Conservation (phyloP, 2,113 vertebrate species). For the Esox niger region DNA sequence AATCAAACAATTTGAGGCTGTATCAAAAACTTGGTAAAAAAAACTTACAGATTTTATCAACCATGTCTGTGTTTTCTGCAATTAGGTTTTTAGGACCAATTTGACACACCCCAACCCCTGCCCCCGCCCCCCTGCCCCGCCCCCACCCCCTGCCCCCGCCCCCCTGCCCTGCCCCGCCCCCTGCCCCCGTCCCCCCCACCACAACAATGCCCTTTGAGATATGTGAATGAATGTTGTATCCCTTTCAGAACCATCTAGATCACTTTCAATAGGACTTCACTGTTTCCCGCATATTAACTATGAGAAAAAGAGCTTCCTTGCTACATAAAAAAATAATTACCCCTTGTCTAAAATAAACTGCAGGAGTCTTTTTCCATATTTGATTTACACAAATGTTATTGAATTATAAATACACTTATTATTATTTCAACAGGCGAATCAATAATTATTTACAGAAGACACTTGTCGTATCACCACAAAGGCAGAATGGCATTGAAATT, state of each 20-base stretch:
- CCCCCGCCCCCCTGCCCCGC: neutral
- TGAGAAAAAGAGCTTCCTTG: constrained; percentile 48
- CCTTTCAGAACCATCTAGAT: constrained; percentile 7
- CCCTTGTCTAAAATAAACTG: constrained; percentile 65
- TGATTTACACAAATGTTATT: constrained; percentile 21
- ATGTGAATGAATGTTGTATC: constrained; percentile 40
- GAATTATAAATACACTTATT: constrained; percentile 34
- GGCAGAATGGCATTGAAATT: constrained; percentile 32
- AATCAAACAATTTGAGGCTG: constrained; percentile 87
- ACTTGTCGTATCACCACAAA: constrained; percentile 34
- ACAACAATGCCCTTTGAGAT: constrained; percentile 3
- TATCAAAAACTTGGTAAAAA: constrained; percentile 88
- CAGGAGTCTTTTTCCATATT: constrained; percentile 27
- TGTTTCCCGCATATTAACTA: constrained; percentile 21
- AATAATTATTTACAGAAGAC: constrained; percentile 46
- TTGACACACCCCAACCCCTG: neutral
- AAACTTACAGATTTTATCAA: constrained; percentile 76
- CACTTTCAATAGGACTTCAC: constrained; percentile 45
- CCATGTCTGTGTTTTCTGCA: constrained; percentile 20
- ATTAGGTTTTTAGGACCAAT: constrained; percentile 39
- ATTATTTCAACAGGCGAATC: constrained; percentile 38
- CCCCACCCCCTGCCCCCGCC: neutral
- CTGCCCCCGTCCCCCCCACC: neutral
- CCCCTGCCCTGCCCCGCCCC: neutral
- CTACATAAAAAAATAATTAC: constrained; percentile 73